phyloP scores from a whole-genome alignment of 2,888 invertebrate species.

The Lumbricus terrestris region DNA sequence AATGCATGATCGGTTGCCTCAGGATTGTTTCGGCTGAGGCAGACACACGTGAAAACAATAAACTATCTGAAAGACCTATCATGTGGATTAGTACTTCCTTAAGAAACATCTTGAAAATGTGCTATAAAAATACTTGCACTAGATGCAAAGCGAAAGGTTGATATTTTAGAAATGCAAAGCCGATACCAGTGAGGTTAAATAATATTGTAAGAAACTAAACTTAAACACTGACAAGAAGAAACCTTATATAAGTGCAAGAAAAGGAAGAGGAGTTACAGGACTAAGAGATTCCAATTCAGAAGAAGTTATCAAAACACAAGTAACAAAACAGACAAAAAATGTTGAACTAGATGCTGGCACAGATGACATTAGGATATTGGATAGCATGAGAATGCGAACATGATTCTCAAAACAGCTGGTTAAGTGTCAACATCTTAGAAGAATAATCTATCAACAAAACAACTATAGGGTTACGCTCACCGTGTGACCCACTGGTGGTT shows the following conservation, averaged over 20 bases:
- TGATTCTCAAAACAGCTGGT: no score
- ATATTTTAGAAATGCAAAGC: not conserved
- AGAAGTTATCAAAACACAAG: no score
- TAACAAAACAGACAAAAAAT: not conserved
- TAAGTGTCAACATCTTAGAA: not conserved
- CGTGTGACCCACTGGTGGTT: no score
- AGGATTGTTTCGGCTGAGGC: not conserved
- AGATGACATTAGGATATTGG: not conserved
- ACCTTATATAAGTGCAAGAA: no score
- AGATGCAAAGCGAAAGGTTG: not conserved
- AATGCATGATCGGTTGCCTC: not conserved
- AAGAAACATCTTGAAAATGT: not conserved
- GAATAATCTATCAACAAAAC: not conserved
- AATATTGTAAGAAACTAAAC: not conserved
- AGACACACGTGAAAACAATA: not conserved
- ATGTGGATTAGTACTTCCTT: not conserved
- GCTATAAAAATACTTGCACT: not conserved
- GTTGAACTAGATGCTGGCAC: not conserved
- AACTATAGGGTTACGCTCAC: not conserved
- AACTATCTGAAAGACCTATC: not conserved
- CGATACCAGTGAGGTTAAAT: not conserved
- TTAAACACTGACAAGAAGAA: no score
- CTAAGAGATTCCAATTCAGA: no score
- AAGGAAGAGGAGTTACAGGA: no score
- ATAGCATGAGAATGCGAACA: not conserved